A percentile compares a stretch with the other conserved stretches of the same genome.
phyloP scores from a whole-genome alignment of 1,140 invertebrate species.

The Caenorhabditis latens region DNA sequence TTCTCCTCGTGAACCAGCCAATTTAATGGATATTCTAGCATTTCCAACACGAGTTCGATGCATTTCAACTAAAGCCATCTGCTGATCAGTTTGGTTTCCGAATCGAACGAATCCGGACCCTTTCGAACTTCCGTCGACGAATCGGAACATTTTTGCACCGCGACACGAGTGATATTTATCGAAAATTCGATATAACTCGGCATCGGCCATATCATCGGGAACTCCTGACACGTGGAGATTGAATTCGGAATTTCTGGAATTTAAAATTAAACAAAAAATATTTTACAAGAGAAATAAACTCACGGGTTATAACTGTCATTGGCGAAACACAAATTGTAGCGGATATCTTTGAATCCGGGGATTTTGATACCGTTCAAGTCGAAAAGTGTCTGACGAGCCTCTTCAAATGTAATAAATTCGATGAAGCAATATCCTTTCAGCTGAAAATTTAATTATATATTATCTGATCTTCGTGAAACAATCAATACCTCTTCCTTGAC shows the following conservation, averaged over 20 bases:
- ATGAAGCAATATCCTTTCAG: slow-evolving; percentile 72
- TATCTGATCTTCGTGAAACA: slow-evolving; percentile 11
- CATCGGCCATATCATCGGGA: slow-evolving; percentile 3
- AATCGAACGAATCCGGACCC: slow-evolving; percentile 74
- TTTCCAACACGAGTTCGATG: slow-evolving; percentile 45
- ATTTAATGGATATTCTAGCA: background rate
- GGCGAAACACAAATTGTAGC: slow-evolving; percentile 75
- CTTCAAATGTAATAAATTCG: slow-evolving; percentile 69
- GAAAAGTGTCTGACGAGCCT: slow-evolving; percentile 70
- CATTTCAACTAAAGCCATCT: slow-evolving; percentile 70
- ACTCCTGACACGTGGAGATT: slow-evolving; percentile 65
- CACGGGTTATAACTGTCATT: slow-evolving; percentile 70
- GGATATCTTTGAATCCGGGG: slow-evolving; percentile 66
- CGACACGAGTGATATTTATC: slow-evolving; percentile 71
- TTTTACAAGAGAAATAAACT: slow-evolving; percentile 10
- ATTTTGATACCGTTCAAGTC: slow-evolving; percentile 70
- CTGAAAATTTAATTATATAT: slow-evolving; percentile 61
- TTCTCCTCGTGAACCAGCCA: slow-evolving; percentile 14
- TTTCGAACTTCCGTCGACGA: slow-evolving; percentile 70
- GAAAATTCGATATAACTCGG: slow-evolving; percentile 25
- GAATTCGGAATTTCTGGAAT: slow-evolving; percentile 69
- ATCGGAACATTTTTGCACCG: slow-evolving; percentile 75
- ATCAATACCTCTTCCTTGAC: slow-evolving; percentile 14
- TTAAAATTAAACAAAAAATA: background rate
- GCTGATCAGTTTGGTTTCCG: slow-evolving; percentile 74